Evolutionary conservation across 1,140 invertebrate genomes (phyloP), one percentile per base, ranked within the genome.

Genomic region (Steinernema feltiae): DNA sequence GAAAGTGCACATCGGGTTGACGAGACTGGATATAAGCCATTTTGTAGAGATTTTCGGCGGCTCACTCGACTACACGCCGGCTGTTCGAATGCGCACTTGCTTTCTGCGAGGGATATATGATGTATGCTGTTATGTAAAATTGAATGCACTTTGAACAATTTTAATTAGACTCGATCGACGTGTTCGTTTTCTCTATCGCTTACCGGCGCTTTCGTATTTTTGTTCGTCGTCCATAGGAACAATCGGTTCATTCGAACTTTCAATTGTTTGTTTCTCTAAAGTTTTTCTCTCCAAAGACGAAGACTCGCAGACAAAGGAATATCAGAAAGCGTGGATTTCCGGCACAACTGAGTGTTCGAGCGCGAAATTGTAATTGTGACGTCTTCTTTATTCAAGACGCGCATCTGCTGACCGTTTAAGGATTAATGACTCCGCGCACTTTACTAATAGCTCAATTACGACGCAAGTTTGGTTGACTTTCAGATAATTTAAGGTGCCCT

Each of bases 321-420:
- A 41, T 41, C 35, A 41, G 35, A 18, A 18, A 41, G n/a, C n/a
- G n/a, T n/a, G n/a, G n/a, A n/a, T n/a, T 41, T 7, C 18, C 35
- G 18, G 35, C 35, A 41, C 7, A 41, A 41, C 7, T 41, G 18
- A 7, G 35, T 41, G 7, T 7, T 7, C 7, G 18, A 41, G 35
- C 35, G 35, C n/a, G n/a, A n/a, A 41, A 41, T 41, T 41, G 29
- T 70, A 75, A 32, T 18, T 29, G n/a, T 71, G 2, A 3, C 31
- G 32, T 74, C 48, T 74, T 74, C 21, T 2, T 74, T 7, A 17
- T 53, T 70, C 21, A 41, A 41, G 35, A 41, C 53, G 53, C 2
- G 24, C 24, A n/a, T 15, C 24, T 63, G 12, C 12, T 15, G 53
- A 27, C 53, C 53, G 18, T 41, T 41, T 41, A 41, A 41, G 53